A percentile compares a stretch with the other conserved stretches of the same genome.
These are phyloP conservation scores for Trididemnum nubilum DNA, from an alignment of 23 tunicate species.

Conservation along the genomic window DNA sequence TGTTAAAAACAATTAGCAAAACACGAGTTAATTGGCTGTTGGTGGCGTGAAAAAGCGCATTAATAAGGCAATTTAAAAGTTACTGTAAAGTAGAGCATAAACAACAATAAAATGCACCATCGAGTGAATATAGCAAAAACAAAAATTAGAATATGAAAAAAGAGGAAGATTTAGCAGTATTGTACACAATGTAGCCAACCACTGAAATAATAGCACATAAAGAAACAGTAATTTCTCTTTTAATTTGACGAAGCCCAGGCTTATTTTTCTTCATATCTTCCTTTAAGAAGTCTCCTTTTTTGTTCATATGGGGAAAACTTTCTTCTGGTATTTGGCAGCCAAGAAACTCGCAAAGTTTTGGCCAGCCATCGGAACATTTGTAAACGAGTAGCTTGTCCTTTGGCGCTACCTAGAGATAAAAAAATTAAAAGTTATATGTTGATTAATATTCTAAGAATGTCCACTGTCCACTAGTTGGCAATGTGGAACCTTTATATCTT, in stretches of 20 bases:
- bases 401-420: constrained; percentile 52
- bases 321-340: constrained; percentile 68
- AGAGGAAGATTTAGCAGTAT: constrained; percentile 17
- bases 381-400: constrained; percentile 55
- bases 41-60: background rate
- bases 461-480: too few species aligned
- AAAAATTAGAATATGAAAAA: too few species aligned
- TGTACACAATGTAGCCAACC: constrained; percentile 49
- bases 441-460: too few species aligned
- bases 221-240: constrained; percentile 57
- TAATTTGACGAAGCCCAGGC: constrained; percentile 47
- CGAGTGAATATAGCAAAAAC: background rate
- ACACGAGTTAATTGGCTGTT: too few species aligned
- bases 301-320: constrained; percentile 59
- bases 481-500: too few species aligned
- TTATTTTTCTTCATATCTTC: constrained; percentile 30
- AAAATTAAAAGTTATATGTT: too few species aligned
- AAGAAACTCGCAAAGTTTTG: constrained; percentile 48
- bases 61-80: too few species aligned
- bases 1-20: background rate
- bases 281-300: constrained; percentile 51
- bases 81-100: too few species aligned
- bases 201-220: constrained; percentile 52
- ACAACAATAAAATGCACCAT: background rate
- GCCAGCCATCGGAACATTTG: constrained; percentile 71